Evolutionary conservation across 23 tunicate species (phyloP), one percentile per base, ranked within the genome.

Genomic region (Styela clava): DNA sequence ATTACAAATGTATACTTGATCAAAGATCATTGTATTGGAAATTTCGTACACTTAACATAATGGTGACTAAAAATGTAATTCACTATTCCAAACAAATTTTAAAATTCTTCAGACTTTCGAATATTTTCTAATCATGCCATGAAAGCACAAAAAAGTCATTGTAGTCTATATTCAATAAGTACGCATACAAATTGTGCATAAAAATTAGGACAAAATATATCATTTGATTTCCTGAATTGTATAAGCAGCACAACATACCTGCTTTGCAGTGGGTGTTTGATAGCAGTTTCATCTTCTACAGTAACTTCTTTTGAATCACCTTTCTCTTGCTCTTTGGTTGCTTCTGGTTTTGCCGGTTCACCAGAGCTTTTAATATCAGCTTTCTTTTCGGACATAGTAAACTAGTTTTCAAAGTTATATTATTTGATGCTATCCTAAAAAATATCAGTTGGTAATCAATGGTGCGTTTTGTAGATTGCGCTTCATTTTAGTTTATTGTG

Each of bases 181-280:
- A n/a, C n/a, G n/a, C n/a, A n/a, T n/a, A n/a, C n/a, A n/a, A n/a
- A n/a, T n/a, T n/a, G n/a, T n/a, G n/a, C n/a, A n/a, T n/a, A n/a
- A n/a, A n/a, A n/a, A n/a, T n/a, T n/a, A n/a, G n/a, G n/a, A n/a
- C n/a, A n/a, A n/a, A n/a, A n/a, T n/a, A n/a, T n/a, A n/a, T n/a
- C n/a, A n/a, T n/a, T n/a, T n/a, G n/a, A n/a, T n/a, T n/a, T n/a
- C n/a, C n/a, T n/a, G n/a, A n/a, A n/a, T n/a, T n/a, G n/a, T n/a
- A n/a, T n/a, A n/a, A n/a, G n/a, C n/a, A n/a, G n/a, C n/a, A n/a
- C n/a, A n/a, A 67, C 52, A 27, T 27, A 89, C 95, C 68, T 89
- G 79, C 83, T 83, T 79, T 91, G 91, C 18, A 91, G 73, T 28
- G 88, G 91, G 32, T 91, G 97, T 68, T 91, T 91, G n/a, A 91